A percentile compares a stretch with the other conserved stretches of the same genome.
These are phyloP conservation scores for Aelia acuminata DNA, from an alignment of 2,888 invertebrate genomes.

Conservation along the genomic window DNA sequence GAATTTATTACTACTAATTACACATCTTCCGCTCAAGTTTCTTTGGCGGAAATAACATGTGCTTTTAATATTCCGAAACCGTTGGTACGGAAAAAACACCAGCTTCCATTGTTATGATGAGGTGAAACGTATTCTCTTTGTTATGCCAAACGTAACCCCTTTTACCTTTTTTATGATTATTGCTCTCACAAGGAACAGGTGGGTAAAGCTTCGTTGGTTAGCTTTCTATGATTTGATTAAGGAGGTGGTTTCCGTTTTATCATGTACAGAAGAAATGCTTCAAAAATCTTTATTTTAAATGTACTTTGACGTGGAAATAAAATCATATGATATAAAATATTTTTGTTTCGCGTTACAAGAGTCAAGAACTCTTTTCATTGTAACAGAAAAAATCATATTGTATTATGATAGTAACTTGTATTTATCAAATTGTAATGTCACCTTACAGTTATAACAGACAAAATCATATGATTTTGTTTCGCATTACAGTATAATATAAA, in stretches of 20 bases:
- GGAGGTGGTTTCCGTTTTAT: not conserved
- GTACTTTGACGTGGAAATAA: no score
- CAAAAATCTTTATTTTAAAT: no score
- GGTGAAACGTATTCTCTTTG: not conserved
- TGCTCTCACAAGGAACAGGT: not conserved
- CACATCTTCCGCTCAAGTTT: not conserved
- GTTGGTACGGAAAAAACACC: not conserved
- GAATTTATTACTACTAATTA: not conserved
- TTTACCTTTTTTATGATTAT: not conserved
- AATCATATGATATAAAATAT: no score
- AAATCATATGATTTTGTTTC: no score
- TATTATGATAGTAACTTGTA: no score
- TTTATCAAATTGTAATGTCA: no score
- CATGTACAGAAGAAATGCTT: no score
- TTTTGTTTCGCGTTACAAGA: no score
- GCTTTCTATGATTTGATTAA: not conserved
- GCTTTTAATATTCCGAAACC: not conserved
- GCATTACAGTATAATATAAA: no score
- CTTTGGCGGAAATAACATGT: conserved; percentile 5
- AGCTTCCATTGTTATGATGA: not conserved
- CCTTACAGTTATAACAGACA: no score
- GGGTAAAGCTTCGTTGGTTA: not conserved
- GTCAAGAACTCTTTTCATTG: no score
- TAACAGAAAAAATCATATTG: no score
- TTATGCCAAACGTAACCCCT: not conserved